Evolutionary conservation across 2,113 vertebrate genomes (phyloP), one percentile per base, ranked within the genome.

Genomic region (Ophiodon elongatus): DNA sequence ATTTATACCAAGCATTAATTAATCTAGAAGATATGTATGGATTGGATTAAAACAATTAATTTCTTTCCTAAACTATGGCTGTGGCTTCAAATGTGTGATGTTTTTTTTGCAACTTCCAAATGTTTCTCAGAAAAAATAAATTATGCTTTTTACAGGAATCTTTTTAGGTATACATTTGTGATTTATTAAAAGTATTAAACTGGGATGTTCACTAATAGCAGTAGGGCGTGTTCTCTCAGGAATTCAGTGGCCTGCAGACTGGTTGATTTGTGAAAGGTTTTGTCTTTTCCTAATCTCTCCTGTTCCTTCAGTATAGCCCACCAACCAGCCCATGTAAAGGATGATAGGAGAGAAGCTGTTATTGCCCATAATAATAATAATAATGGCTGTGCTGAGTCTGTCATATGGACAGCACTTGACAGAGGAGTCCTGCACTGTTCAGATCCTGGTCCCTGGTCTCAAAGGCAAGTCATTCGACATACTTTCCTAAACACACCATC

Each of bases 371-470:
- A 82, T 94, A 71, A 87, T 97, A 76, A 83, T 97, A 35, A 47
- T 47, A 47, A 47, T 47, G 88, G 94, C 94, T 91, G 91, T 96
- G 91, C 90, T 95, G 94, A 94, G 95, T 93, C 94, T 97, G 87
- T 96, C 92, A 54, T 68, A 91, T 87, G 92, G 96, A 93, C 97
- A 99, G 92, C 96, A 96, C 54, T 91, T 96, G 43, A 80, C 94
- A 73, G 98, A 99, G 2, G 98, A 99, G 5, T 92, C 97, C 84
- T 99, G 98, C 93, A 97, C 97, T 9, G 94, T 99, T 92, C 98
- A 99, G 89, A 97, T 99, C 87, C 97, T 99, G 23, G 97, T 99
- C 80, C 98, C 98, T 0, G 98, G 98, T 91, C 97, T 99, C 84
- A 99, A 99, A 99, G 98, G 98, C 97, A 97, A 23, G 27, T 29